phyloP scores from a whole-genome alignment of 2,113 vertebrate species.

The Sebastes fasciatus region DNA sequence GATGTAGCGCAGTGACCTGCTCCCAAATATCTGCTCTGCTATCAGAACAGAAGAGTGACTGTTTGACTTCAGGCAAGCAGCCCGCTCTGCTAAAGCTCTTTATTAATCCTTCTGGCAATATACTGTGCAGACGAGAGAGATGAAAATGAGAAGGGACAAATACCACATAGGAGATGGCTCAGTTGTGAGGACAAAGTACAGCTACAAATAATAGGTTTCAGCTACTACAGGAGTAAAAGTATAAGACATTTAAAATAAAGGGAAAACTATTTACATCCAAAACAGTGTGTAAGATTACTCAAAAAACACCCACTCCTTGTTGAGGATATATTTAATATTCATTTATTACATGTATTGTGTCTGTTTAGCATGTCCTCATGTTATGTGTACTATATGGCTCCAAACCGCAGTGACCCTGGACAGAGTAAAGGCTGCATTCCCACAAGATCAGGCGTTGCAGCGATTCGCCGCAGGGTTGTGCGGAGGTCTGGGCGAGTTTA shows the following conservation, averaged over 20 bases:
- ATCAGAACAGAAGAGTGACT: conserved; percentile 66
- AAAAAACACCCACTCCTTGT: too few relatives aligned
- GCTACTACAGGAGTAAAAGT: neutral
- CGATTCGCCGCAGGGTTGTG: too few relatives aligned
- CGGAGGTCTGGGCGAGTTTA: too few relatives aligned
- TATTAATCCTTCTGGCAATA: conserved; percentile 57
- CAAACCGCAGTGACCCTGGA: too few relatives aligned
- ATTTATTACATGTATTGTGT: too few relatives aligned
- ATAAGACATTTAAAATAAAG: neutral
- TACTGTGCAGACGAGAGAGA: conserved; percentile 29
- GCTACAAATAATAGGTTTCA: neutral
- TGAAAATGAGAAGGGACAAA: conserved; percentile 45
- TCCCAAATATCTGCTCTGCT: conserved; percentile 48
- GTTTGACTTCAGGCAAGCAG: conserved; percentile 43
- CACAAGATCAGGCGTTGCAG: too few relatives aligned
- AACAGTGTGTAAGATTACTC: too few relatives aligned
- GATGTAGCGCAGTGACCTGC: conserved; percentile 67
- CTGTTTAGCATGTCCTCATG: too few relatives aligned
- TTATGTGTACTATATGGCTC: too few relatives aligned
- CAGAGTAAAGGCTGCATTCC: too few relatives aligned
- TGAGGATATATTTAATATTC: too few relatives aligned
- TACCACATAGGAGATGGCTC: conserved; percentile 8
- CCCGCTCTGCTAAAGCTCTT: conserved; percentile 30
- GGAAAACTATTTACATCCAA: neutral
- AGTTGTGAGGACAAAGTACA: neutral